These are phyloP conservation scores for Synergus umbraculus DNA, from an alignment of 2,888 invertebrate species.

Conservation along the genomic window DNA sequence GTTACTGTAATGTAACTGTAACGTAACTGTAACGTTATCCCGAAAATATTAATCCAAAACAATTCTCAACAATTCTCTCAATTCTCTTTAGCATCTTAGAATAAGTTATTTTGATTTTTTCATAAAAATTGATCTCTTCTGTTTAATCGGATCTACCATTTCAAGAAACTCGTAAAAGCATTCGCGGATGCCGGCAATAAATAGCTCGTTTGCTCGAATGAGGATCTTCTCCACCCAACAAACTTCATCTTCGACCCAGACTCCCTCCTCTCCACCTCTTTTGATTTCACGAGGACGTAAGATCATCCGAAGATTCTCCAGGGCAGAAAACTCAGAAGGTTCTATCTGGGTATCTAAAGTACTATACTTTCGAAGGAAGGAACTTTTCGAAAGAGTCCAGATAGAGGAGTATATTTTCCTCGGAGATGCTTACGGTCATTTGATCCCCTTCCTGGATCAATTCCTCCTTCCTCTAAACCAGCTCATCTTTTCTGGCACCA, in stretches of 20 bases:
- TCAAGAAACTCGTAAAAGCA: conserved; percentile 26
- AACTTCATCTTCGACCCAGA: conserved; percentile 36
- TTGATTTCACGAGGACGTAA: conserved; percentile 37
- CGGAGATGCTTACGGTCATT: conserved; percentile 30
- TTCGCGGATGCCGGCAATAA: conserved; percentile 25
- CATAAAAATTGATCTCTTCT: background rate
- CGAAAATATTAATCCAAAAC: too few species aligned
- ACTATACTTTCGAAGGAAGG: conserved; percentile 40
- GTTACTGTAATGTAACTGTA: too few species aligned
- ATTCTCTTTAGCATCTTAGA: too few species aligned
- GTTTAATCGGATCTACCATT: background rate
- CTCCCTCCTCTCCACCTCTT: conserved; percentile 40
- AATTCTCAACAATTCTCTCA: too few species aligned
- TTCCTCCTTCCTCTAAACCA: conserved; percentile 54
- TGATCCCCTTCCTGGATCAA: conserved; percentile 38
- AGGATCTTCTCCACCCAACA: conserved; percentile 36
- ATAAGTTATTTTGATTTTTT: background rate
- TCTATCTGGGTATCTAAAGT: conserved; percentile 7
- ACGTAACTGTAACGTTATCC: too few species aligned
- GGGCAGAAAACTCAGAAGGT: conserved; percentile 24
- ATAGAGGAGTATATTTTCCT: conserved; percentile 43
- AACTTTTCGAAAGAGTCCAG: conserved; percentile 22
- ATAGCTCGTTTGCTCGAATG: conserved; percentile 36
- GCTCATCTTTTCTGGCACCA: conserved; percentile 55
- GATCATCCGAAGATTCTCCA: conserved; percentile 31